phyloP scores from a whole-genome alignment of 1,140 invertebrate genomes.

The Nasonia giraulti region DNA sequence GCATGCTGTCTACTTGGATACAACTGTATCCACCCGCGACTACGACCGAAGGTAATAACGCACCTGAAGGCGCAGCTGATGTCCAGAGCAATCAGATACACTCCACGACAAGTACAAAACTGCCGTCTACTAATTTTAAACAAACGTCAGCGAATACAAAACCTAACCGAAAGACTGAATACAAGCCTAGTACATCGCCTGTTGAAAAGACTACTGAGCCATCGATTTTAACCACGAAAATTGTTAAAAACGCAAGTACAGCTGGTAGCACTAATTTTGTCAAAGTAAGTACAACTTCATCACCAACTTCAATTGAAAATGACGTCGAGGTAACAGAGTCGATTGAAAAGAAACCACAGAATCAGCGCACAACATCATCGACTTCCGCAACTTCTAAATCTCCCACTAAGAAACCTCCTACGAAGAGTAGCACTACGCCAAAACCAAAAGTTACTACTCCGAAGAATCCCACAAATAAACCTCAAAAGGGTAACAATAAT shows the following conservation, averaged over 20 bases:
- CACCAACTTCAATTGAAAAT: constrained; percentile 40
- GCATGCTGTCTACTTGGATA: constrained; percentile 85
- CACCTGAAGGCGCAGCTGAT: constrained; percentile 49
- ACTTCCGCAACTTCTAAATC: constrained; percentile 51
- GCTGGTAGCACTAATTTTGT: constrained; percentile 56
- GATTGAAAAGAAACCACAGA: constrained; percentile 42
- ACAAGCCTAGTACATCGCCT: constrained; percentile 41
- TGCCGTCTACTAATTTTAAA: constrained; percentile 45
- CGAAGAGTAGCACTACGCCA: constrained; percentile 52
- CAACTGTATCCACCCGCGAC: constrained; percentile 78
- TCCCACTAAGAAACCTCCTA: constrained; percentile 41
- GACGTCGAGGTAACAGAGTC: constrained; percentile 16
- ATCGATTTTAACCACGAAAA: constrained; percentile 1
- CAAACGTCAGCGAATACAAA: constrained; percentile 57
- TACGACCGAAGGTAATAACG: constrained; percentile 62
- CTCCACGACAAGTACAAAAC: constrained; percentile 34
- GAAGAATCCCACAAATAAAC: constrained; percentile 49
- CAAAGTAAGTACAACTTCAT: constrained; percentile 53
- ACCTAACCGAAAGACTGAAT: constrained; percentile 48
- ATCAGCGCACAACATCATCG: constrained; percentile 14
- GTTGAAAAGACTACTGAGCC: constrained; percentile 54
- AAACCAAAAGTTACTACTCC: constrained; percentile 54
- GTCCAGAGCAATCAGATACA: neutral
- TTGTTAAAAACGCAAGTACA: constrained; percentile 48
- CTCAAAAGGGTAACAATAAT: constrained; percentile 25